A percentile compares a stretch with the other conserved stretches of the same genome.
These are phyloP conservation scores for Macrotrachela quadricornifera DNA, from an alignment of 1,140 invertebrate species.

Conservation along the genomic window DNA sequence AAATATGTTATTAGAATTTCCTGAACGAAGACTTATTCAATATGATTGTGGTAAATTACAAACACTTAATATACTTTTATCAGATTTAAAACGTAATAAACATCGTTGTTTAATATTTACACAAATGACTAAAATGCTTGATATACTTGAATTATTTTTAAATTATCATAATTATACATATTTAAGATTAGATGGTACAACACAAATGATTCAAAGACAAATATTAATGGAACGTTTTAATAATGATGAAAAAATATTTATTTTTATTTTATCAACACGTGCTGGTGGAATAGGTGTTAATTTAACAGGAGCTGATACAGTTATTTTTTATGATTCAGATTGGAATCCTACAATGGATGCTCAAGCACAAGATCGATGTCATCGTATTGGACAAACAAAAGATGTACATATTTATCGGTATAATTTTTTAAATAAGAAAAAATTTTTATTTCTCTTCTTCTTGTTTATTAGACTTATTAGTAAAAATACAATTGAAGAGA, in stretches of 20 bases:
- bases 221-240: slow-evolving; percentile 94
- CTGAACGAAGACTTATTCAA: slow-evolving; percentile 86
- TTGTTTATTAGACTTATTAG: slow-evolving; percentile 50
- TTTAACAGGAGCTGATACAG: slow-evolving; percentile 93
- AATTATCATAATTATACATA: slow-evolving; percentile 92
- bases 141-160: slow-evolving; percentile 87
- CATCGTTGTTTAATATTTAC: slow-evolving; percentile 93
- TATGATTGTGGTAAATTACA: slow-evolving; percentile 80
- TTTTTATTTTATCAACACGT: slow-evolving; percentile 88
- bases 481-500: slow-evolving; percentile 92
- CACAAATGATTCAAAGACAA: slow-evolving; percentile 78
- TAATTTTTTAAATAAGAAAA: no score
- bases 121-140: slow-evolving; percentile 99
- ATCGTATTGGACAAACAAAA: slow-evolving; percentile 92
- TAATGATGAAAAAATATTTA: slow-evolving; percentile 75
- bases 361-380: slow-evolving; percentile 86
- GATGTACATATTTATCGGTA: slow-evolving; percentile 83
- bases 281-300: slow-evolving; percentile 96
- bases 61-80: slow-evolving; percentile 54
- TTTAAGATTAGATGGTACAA: slow-evolving; percentile 85
- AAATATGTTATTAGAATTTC: slow-evolving; percentile 44
- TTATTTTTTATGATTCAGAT: slow-evolving; percentile 98
- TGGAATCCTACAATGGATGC: slow-evolving; percentile 99
- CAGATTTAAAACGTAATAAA: slow-evolving; percentile 52
- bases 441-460: no score